These are phyloP conservation scores for Bradypus variegatus DNA, from an alignment of 2,797 vertebrate species.

Conservation along the genomic window DNA sequence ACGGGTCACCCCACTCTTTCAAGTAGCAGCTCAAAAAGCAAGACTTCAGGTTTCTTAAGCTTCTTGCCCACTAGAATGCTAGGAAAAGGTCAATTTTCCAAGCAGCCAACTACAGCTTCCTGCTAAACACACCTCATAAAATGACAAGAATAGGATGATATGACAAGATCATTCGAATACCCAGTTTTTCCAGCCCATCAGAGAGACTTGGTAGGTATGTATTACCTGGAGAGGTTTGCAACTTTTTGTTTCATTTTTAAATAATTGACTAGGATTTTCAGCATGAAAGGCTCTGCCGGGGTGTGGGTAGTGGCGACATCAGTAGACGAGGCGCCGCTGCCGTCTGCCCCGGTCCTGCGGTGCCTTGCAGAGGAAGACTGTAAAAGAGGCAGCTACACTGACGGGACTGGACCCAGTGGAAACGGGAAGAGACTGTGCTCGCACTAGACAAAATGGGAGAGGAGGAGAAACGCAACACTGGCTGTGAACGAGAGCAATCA, in stretches of 20 bases:
- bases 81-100: constrained; percentile 22
- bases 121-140: background rate
- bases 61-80: constrained; percentile 38
- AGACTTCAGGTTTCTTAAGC: constrained; percentile 1
- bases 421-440: background rate
- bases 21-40: background rate
- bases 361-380: background rate
- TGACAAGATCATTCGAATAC: background rate
- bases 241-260: background rate
- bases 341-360: background rate
- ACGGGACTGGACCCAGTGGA: background rate
- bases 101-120: constrained; percentile 25
- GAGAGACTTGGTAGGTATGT: background rate
- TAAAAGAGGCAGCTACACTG: background rate
- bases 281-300: background rate
- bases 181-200: background rate
- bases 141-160: background rate
- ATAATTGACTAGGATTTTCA: constrained; percentile 32
- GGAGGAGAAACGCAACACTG: background rate
- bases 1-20: background rate
- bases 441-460: background rate
- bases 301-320: background rate
- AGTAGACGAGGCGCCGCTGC: background rate
- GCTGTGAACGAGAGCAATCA: background rate
- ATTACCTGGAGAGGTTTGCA: background rate